A percentile compares a stretch with the other conserved stretches of the same genome.
These are phyloP conservation scores for Chalcis sispes DNA, from an alignment of 2,888 invertebrate species.

Conservation along the genomic window DNA sequence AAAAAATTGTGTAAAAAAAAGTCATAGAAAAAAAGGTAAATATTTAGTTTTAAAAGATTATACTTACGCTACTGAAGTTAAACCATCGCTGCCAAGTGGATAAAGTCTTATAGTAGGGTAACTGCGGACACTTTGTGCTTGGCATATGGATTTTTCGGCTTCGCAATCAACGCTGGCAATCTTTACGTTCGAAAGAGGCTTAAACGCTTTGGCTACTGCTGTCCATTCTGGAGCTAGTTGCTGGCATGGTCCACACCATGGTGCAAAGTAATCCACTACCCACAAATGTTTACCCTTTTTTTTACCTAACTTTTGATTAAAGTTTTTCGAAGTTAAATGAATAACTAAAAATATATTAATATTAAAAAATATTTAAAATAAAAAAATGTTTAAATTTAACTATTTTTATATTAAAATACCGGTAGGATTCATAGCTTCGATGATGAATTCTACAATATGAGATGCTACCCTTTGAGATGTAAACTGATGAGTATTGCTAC, in stretches of 20 bases:
- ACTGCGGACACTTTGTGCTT: constrained; percentile 79
- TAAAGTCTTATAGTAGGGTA: constrained; percentile 85
- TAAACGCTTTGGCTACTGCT: constrained; percentile 79
- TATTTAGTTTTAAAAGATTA: constrained; percentile 25
- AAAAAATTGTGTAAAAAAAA: constrained; percentile 24
- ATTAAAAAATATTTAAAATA: not conserved
- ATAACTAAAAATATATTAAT: constrained; percentile 76
- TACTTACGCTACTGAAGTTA: constrained; percentile 78
- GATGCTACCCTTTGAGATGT: constrained; percentile 80
- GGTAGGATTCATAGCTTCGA: constrained; percentile 78
- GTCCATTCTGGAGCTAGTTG: constrained; percentile 83
- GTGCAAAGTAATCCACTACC: constrained; percentile 85
- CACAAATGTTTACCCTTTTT: constrained; percentile 80
- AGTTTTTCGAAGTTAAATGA: constrained; percentile 78
- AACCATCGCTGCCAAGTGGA: constrained; percentile 78
- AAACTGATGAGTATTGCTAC: constrained; percentile 78
- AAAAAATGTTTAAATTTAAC: constrained; percentile 13
- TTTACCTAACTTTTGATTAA: constrained; percentile 77
- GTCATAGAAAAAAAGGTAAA: not conserved
- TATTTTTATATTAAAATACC: constrained; percentile 68
- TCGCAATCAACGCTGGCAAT: constrained; percentile 84
- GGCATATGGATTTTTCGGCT: constrained; percentile 79
- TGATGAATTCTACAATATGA: constrained; percentile 82
- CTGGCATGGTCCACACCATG: constrained; percentile 87
- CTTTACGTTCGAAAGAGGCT: constrained; percentile 76